Evolutionary conservation across 2,797 vertebrate species (phyloP), one percentile per base, ranked within the genome.

Genomic region (Rallus crepitans): DNA sequence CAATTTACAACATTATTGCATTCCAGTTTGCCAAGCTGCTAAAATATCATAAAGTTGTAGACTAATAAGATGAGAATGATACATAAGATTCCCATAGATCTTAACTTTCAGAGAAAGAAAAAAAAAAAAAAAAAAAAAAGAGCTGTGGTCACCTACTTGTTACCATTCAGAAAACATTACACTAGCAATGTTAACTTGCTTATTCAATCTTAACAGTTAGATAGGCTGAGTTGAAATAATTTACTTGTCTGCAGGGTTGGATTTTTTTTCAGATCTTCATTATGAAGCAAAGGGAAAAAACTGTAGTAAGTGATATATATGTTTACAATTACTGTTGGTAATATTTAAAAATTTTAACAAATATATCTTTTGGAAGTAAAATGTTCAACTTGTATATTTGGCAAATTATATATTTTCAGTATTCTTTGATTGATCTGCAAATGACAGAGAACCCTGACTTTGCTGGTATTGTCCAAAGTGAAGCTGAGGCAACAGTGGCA

Each of bases 1-100:
- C 47, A 95, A 97, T 97, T 97, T 97, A 95, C 56, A 96, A 39
- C 21, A 56, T 71, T 70, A 90, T 91, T 95, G 75, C 87, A 86
- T 73, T 92, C 60, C 72, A 68, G 86, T 95, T 96, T 96, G 66
- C 56, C 64, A 65, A 93, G 48, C 50, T 71, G 25, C 66, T 95
- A 95, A 97, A 95, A 94, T 90, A 93, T 81, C 68, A 86, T 81
- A 59, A 95, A 95, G 81, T 96, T 94, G 73, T 77, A 89, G 89
- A 90, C 39, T 87, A 89, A 95, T 82, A 94, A 97, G 96, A 23
- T 63, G 73, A 48, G 42, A 77, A 81, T 72, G 75, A 72, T 87
- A 56, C 25, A 30, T 57, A 56, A 79, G 33, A 66, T 72, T 45
- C 64, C 5, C 55, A 72, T 15, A 68, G 31, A 75, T n/a, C 25